A percentile compares a stretch with the other conserved stretches of the same genome.
Conservation (phyloP, 1,140 invertebrate species). For the Hyles vespertilio region DNA sequence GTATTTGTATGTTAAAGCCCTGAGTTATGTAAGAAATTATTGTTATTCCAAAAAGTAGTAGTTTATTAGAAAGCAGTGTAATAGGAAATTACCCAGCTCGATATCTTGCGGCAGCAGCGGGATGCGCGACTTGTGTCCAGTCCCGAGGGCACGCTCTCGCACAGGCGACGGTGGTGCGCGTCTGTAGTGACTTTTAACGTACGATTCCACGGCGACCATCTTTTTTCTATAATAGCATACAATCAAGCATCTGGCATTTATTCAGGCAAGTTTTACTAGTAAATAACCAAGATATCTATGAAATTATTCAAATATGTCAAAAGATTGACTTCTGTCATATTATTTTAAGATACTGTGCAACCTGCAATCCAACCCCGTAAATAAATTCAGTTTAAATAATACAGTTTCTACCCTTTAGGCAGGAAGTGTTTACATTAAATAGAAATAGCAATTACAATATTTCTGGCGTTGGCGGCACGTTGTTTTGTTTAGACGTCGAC, state of each 20-base stretch:
- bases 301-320: too few species aligned
- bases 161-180: constrained; percentile 3
- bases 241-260: neutral
- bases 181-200: constrained; percentile 39
- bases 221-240: constrained; percentile 31
- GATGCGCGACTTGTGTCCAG: constrained; percentile 29
- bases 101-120: constrained; percentile 41
- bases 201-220: constrained; percentile 47
- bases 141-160: constrained; percentile 5
- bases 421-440: neutral
- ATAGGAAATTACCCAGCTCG: constrained; percentile 31
- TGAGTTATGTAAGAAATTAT: too few species aligned
- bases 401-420: too few species aligned
- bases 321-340: too few species aligned
- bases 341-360: too few species aligned
- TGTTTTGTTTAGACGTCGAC: constrained; percentile 4
- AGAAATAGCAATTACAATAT: constrained; percentile 23
- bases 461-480: constrained; percentile 17
- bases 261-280: too few species aligned
- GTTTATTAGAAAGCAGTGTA: too few species aligned
- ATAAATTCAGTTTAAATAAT: too few species aligned
- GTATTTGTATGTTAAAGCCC: neutral
- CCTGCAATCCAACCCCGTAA: too few species aligned
- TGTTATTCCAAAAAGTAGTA: too few species aligned
- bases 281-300: too few species aligned